phyloP scores from a whole-genome alignment of 2,888 invertebrate species.

The Abscondita cerata region DNA sequence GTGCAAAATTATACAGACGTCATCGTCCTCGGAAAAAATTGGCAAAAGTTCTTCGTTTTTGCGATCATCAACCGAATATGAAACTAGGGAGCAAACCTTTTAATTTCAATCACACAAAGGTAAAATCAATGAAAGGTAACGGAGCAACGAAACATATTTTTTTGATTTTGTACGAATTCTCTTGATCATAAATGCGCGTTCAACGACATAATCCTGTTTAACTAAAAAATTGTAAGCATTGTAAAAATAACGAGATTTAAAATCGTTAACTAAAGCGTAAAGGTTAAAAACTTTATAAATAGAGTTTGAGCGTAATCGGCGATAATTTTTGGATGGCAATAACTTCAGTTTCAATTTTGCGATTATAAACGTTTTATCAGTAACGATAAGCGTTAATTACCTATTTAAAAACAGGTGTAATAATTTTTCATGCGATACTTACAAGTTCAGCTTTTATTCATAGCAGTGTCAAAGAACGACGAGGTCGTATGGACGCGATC shows the following conservation, averaged over 20 bases:
- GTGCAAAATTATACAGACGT: too few relatives aligned
- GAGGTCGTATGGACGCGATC: constrained; percentile 16
- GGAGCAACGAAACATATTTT: too few relatives aligned
- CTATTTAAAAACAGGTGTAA: constrained; percentile 22
- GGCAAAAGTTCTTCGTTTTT: too few relatives aligned
- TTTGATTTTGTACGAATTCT: too few relatives aligned
- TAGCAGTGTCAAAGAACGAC: constrained; percentile 15
- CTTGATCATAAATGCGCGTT: too few relatives aligned
- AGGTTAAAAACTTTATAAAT: constrained; percentile 10
- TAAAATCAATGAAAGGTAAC: too few relatives aligned
- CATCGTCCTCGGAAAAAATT: too few relatives aligned
- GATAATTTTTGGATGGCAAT: neutral
- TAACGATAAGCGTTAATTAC: constrained; percentile 15
- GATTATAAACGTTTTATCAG: constrained; percentile 16
- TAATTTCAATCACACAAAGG: too few relatives aligned
- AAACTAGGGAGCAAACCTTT: too few relatives aligned
- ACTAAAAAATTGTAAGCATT: too few relatives aligned
- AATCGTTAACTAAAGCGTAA: neutral
- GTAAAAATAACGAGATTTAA: neutral
- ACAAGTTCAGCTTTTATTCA: constrained; percentile 21
- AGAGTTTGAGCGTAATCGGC: neutral
- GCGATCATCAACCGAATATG: too few relatives aligned
- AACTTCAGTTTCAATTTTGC: neutral
- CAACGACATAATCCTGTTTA: too few relatives aligned
- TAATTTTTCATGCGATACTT: constrained; percentile 13